Conservation (phyloP, 2,888 invertebrate genomes). For the Rotaria socialis region DNA sequence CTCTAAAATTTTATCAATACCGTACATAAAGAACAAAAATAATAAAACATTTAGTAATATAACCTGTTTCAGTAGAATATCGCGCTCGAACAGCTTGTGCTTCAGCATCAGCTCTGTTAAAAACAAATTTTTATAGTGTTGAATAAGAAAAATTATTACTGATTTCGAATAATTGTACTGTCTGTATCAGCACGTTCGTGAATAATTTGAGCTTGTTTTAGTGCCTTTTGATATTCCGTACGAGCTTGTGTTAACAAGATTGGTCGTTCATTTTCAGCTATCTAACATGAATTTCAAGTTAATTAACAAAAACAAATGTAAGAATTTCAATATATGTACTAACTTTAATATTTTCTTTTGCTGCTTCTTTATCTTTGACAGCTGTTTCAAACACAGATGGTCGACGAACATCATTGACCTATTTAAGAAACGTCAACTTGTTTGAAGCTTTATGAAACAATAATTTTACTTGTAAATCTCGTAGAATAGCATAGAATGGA, state of each 20-base stretch:
- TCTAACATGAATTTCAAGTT: constrained; percentile 49
- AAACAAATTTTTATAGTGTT: not conserved
- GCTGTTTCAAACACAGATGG: constrained; percentile 53
- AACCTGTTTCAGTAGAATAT: constrained; percentile 49
- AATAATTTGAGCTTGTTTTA: constrained; percentile 53
- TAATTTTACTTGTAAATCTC: constrained; percentile 53
- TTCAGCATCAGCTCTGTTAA: constrained; percentile 44
- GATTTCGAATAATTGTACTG: constrained; percentile 51
- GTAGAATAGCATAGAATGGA: constrained; percentile 51
- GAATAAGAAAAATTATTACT: constrained; percentile 49
- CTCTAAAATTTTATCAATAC: constrained; percentile 51
- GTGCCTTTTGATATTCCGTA: constrained; percentile 52
- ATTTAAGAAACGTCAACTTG: not conserved
- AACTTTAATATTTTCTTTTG: constrained; percentile 55
- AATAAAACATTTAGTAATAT: constrained; percentile 50
- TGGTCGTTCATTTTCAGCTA: constrained; percentile 53
- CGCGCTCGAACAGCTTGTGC: constrained; percentile 46
- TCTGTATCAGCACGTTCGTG: constrained; percentile 53
- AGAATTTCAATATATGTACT: not conserved
- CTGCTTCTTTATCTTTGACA: constrained; percentile 55
- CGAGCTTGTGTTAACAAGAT: constrained; percentile 53
- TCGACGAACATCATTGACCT: constrained; percentile 55
- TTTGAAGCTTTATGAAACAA: not conserved
- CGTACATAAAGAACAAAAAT: not conserved
- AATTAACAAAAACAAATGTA: not conserved